Conservation (phyloP, 2,797 vertebrate genomes). For the Poecilia wingei region DNA sequence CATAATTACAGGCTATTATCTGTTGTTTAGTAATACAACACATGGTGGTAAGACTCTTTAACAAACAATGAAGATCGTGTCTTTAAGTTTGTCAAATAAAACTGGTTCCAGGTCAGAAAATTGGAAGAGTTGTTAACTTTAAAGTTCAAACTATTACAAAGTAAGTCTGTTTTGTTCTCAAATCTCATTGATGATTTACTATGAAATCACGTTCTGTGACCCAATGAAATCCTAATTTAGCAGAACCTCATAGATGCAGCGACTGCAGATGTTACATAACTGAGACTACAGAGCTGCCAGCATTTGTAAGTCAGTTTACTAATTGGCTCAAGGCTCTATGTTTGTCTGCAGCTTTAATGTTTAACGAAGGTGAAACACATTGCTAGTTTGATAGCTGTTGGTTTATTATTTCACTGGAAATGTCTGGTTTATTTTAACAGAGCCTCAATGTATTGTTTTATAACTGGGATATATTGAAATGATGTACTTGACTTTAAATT, state of each 20-base stretch:
- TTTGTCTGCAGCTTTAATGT: slow-evolving; percentile 34
- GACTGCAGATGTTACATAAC: slow-evolving; percentile 24
- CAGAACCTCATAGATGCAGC: not conserved
- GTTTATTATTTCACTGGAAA: not conserved
- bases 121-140: not conserved
- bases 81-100: not conserved
- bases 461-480: not conserved
- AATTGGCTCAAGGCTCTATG: slow-evolving; percentile 62
- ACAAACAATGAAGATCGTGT: not conserved
- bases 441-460: not conserved
- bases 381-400: not conserved
- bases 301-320: slow-evolving; percentile 32
- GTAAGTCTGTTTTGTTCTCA: not conserved
- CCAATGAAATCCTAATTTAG: not conserved
- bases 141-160: not conserved
- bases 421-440: not conserved
- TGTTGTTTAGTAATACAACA: not conserved
- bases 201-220: not conserved
- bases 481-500: not conserved
- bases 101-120: not conserved
- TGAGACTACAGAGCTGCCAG: slow-evolving; percentile 21
- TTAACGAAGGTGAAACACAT: slow-evolving; percentile 4
- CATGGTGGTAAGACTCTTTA: not conserved
- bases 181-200: not conserved
- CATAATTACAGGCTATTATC: not conserved